Evolutionary conservation across 2,113 vertebrate species (phyloP), one percentile per base, ranked within the genome.

Genomic region (Ptyas mucosa): DNA sequence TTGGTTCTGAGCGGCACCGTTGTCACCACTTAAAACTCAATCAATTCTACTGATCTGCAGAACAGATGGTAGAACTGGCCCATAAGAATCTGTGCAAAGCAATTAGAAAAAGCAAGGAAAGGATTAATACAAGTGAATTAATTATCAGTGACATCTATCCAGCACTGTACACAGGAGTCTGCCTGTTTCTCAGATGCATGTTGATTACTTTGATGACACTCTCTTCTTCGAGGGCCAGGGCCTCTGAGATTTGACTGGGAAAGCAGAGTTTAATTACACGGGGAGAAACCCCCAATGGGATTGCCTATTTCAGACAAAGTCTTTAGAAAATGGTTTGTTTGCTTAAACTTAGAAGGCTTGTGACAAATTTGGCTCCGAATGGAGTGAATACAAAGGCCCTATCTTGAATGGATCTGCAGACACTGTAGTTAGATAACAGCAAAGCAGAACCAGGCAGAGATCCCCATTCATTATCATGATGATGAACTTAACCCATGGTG

Each of bases 61-160:
- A 97, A 88, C 95, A 97, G 96, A 96, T 96, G 95, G 94, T 85
- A 96, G 93, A 97, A 96, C 95, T 93, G 94, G 85, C 92, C 94
- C 94, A 90, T 92, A 93, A 94, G 49, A 97, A 97, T 91, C 94
- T 94, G 54, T 39, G 95, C 39, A 95, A 64, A 69, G 43, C 94
- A 96, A 94, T 95, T 95, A 93, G 86, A 96, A 94, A 95, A 95
- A 85, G 53, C 94, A 94, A 88, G 95, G 81, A 96, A 34, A 91
- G 92, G 89, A 95, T 93, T 95, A 96, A 96, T 94, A 94, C 86
- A 94, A 94, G 91, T n/a, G 95, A 96, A 96, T 95, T 93, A 95
- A 94, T 95, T 96, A 95, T 89, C 89, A 96, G 89, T 93, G 23
- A 55, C 93, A 95, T 87, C n/a, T 94, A 52, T 69, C 34, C 85